Evolutionary conservation across 1,140 invertebrate genomes (phyloP).

Genomic region (Thereuonema tuberculata): DNA sequence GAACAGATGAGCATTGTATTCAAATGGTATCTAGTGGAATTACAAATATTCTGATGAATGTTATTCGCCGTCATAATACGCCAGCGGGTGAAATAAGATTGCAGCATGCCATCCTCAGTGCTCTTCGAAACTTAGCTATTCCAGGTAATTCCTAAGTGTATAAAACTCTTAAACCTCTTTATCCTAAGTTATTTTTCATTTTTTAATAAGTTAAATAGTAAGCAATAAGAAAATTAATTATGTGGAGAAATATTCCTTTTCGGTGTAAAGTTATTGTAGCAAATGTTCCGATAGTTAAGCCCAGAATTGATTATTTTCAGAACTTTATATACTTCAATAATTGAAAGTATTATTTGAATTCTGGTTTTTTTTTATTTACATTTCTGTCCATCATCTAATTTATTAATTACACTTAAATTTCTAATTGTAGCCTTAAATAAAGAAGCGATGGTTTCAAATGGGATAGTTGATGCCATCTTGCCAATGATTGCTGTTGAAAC

Average conservation of each 20-base stretch:
- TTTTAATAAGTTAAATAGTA: neutral
- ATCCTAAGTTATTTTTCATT: too few relatives aligned
- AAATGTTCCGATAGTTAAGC: too few relatives aligned
- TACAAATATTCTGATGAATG: conserved; percentile 52
- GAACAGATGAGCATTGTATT: conserved; percentile 57
- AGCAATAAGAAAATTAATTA: too few relatives aligned
- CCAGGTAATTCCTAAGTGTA: conserved; percentile 34
- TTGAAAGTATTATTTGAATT: neutral
- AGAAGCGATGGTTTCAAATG: conserved; percentile 24
- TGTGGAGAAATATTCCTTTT: too few relatives aligned
- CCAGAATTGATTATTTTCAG: neutral
- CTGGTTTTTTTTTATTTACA: too few relatives aligned
- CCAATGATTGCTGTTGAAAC: conserved; percentile 57
- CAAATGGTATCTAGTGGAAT: conserved; percentile 65
- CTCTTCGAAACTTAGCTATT: conserved; percentile 67
- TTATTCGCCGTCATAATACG: conserved; percentile 41
- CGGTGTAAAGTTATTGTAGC: too few relatives aligned
- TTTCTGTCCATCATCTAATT: too few relatives aligned
- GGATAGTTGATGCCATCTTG: conserved; percentile 54
- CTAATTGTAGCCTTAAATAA: conserved; percentile 3
- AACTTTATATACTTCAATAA: neutral
- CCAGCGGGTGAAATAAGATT: conserved; percentile 50
- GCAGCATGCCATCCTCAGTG: conserved; percentile 66
- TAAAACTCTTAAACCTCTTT: too few relatives aligned
- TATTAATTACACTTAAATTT: neutral